Percentiles rank a stretch among this genome's conserved stretches.
These are phyloP conservation scores for Papilio polytes DNA, from an alignment of 1,140 invertebrate species.

Conservation along the genomic window DNA sequence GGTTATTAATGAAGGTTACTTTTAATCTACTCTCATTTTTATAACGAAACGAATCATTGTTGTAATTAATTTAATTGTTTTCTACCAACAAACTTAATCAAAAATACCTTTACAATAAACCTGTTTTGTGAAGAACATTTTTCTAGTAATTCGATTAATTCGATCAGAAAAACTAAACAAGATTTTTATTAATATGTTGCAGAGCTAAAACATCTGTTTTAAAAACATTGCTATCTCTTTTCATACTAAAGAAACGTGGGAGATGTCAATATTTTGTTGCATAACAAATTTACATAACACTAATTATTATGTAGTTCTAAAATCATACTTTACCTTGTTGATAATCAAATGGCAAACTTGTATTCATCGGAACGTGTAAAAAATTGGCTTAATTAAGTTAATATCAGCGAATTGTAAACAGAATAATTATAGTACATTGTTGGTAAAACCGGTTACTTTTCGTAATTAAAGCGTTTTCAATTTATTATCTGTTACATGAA, in stretches of 20 bases:
- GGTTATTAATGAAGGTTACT: background rate
- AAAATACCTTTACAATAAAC: background rate
- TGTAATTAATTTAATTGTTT: conserved; percentile 2
- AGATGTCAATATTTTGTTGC: too few species aligned
- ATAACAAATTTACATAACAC: too few species aligned
- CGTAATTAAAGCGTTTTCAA: background rate
- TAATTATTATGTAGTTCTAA: too few species aligned
- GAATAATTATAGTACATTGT: background rate
- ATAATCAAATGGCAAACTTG: background rate
- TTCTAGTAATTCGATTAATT: too few species aligned
- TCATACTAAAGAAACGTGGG: too few species aligned
- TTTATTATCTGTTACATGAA: background rate
- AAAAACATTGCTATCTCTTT: too few species aligned
- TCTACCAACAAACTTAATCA: background rate
- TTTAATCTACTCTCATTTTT: background rate
- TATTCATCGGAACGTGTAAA: background rate
- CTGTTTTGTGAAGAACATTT: background rate
- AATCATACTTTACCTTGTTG: too few species aligned
- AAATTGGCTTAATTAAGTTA: conserved; percentile 2
- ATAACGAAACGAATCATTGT: background rate
- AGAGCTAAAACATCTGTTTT: too few species aligned
- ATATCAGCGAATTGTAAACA: background rate
- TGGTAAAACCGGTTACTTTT: background rate
- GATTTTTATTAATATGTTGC: too few species aligned
- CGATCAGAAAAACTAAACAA: too few species aligned